Evolutionary conservation across 2,113 vertebrate genomes (phyloP).

Genomic region (Calonectris borealis): DNA sequence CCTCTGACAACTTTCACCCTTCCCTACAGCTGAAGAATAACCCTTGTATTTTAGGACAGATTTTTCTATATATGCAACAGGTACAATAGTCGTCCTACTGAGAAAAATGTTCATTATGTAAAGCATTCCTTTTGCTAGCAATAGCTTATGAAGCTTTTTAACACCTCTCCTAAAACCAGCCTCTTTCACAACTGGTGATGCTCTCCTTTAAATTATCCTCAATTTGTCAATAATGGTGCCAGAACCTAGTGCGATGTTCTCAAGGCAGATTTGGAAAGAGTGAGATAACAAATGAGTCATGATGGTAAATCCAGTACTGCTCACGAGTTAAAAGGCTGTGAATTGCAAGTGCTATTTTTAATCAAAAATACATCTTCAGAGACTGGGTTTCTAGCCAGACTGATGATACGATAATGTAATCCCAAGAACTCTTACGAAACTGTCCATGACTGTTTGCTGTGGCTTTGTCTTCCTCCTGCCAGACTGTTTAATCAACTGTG

Average conservation of each 20-base stretch:
- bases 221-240: slow-evolving; percentile 26
- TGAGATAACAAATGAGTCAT: slow-evolving; percentile 63
- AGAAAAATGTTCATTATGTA: not conserved
- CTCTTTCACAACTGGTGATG: slow-evolving; percentile 15
- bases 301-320: slow-evolving; percentile 27
- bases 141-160: not conserved
- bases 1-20: not conserved
- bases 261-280: slow-evolving; percentile 27
- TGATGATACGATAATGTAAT: slow-evolving; percentile 50
- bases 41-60: not conserved
- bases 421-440: slow-evolving; percentile 44
- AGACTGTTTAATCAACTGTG: not conserved
- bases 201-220: slow-evolving; percentile 18
- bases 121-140: not conserved
- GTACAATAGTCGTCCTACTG: not conserved
- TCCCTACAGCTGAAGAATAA: not conserved
- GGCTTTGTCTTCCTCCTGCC: slow-evolving; percentile 9
- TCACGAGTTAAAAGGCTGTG: slow-evolving; percentile 42
- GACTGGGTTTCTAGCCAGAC: slow-evolving; percentile 21
- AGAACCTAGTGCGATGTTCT: slow-evolving; percentile 17
- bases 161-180: not conserved
- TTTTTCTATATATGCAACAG: not conserved
- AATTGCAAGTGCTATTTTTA: slow-evolving; percentile 58
- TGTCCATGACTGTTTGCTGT: not conserved
- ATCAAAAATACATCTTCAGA: slow-evolving; percentile 55